Base-by-base conservation (phyloP, 2,888 invertebrate genomes). In the Nemotelus pantherinus region DNA sequence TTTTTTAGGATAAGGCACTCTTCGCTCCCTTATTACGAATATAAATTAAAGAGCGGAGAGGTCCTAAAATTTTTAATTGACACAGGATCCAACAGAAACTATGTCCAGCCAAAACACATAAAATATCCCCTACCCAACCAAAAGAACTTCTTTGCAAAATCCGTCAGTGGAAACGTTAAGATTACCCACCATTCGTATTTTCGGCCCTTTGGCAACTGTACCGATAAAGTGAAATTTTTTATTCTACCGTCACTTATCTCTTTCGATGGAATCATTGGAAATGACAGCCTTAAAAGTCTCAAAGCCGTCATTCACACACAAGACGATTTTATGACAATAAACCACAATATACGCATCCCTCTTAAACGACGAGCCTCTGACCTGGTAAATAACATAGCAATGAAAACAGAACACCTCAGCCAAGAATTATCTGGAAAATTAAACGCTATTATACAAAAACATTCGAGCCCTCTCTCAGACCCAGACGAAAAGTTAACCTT, bases 271-370 rank as follows among this genome's bases (percentile, higher is more conserved):
- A 53, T 53, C 53, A 53, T 53, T 53, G 53, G 53, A 53, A 53
- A 53, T 1, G 53, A 53, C 53, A 53, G 7, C 1, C 53, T 53
- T 53, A 63, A 63, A 41, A 7, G 6, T 10, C 25, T 6, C 6
- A 6, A 41, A 63, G 7, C 63, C 63, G 41, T 63, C 63, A 63
- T 63, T 41, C 63, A 63, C 41, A 63, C 63, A 41, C 9, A 63
- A 7, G 1, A 25, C 1, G n/a, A 25, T 41, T 63, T 10, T 1
- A 63, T 63, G 53, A 53, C 53, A 53, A 53, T 53, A 9, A 53
- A 53, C 53, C 53, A 25, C 25, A 25, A 25, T 25, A 25, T 25
- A 25, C 25, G 25, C 25, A 25, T 25, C 25, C 25, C 25, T 7
- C 41, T 63, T 25, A 63, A 63, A 25, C 63, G 2, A 63, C 63